A percentile compares a stretch with the other conserved stretches of the same genome.
These are phyloP conservation scores for Parazoanthus darwini DNA, from an alignment of 92 coral and sea anemone species.

Conservation along the genomic window DNA sequence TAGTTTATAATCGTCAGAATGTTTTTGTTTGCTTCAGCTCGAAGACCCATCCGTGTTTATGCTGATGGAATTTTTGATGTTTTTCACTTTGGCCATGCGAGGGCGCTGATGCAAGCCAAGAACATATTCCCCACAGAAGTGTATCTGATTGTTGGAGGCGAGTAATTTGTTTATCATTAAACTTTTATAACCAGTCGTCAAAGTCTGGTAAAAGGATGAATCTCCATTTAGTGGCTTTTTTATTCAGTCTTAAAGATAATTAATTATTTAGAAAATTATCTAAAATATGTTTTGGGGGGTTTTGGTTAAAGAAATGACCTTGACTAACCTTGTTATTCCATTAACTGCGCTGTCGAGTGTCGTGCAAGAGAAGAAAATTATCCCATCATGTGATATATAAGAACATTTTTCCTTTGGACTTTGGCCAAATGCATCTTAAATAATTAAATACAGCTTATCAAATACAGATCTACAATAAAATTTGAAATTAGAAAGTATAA, in stretches of 20 bases:
- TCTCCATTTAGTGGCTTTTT: neutral
- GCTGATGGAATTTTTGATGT: conserved; percentile 93
- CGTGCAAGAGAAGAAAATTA: too few species aligned
- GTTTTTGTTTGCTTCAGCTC: conserved; percentile 59
- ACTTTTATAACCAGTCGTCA: neutral
- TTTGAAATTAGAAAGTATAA: neutral
- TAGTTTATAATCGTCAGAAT: neutral
- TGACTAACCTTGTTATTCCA: neutral
- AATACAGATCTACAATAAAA: neutral
- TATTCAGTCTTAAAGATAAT: neutral
- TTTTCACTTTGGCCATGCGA: conserved; percentile 96
- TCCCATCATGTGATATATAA: conserved; percentile 31
- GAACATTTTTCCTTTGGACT: conserved; percentile 5
- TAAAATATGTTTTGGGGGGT: neutral
- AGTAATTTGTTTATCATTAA: conserved; percentile 20
- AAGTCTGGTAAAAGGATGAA: neutral
- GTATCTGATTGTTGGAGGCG: conserved; percentile 93
- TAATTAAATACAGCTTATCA: neutral
- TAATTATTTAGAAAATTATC: conserved; percentile 2
- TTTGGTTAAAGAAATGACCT: neutral
- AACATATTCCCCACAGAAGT: conserved; percentile 82
- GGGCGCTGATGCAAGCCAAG: conserved; percentile 95
- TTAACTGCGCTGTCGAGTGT: neutral
- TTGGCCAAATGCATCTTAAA: neutral
- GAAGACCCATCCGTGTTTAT: conserved; percentile 93